These are phyloP conservation scores for Melanargia galathea DNA, from an alignment of 2,888 invertebrate species.

Conservation along the genomic window DNA sequence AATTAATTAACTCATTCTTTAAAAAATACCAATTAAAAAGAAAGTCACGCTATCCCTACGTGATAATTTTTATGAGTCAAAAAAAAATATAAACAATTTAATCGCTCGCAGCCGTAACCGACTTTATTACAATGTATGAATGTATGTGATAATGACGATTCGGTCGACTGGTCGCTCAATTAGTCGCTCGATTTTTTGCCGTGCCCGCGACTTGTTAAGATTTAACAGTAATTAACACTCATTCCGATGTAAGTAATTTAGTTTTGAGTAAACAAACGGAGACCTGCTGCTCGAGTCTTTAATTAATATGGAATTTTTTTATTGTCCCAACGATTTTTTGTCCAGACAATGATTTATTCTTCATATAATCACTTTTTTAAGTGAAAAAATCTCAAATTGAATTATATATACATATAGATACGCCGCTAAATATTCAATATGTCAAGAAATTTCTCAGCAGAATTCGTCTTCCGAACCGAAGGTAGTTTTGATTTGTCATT, in stretches of 20 bases:
- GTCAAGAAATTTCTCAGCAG: too few relatives aligned
- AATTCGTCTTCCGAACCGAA: too few relatives aligned
- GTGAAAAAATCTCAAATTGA: too few relatives aligned
- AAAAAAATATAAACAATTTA: slow-evolving; percentile 27
- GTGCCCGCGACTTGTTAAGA: slow-evolving; percentile 50
- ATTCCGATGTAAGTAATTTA: slow-evolving; percentile 55
- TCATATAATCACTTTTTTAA: background rate
- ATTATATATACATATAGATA: too few relatives aligned
- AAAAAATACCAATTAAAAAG: slow-evolving; percentile 10
- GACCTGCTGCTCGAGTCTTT: slow-evolving; percentile 28
- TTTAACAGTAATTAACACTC: slow-evolving; percentile 58
- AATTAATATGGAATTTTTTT: slow-evolving; percentile 45
- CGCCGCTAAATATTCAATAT: too few relatives aligned
- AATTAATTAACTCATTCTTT: slow-evolving; percentile 15
- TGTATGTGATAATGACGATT: slow-evolving; percentile 60
- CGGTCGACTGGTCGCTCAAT: slow-evolving; percentile 50
- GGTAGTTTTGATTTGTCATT: too few relatives aligned
- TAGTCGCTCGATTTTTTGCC: slow-evolving; percentile 66
- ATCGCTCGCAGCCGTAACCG: slow-evolving; percentile 14
- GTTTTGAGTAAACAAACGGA: slow-evolving; percentile 39
- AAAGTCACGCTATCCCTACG: slow-evolving; percentile 18
- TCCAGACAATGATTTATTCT: too few relatives aligned
- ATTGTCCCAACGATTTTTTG: background rate
- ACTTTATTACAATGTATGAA: slow-evolving; percentile 40
- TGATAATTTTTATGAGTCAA: slow-evolving; percentile 16